Evolutionary conservation across 2,888 invertebrate genomes (phyloP), one percentile per base, ranked within the genome.

Genomic region (Junonia oenone): DNA sequence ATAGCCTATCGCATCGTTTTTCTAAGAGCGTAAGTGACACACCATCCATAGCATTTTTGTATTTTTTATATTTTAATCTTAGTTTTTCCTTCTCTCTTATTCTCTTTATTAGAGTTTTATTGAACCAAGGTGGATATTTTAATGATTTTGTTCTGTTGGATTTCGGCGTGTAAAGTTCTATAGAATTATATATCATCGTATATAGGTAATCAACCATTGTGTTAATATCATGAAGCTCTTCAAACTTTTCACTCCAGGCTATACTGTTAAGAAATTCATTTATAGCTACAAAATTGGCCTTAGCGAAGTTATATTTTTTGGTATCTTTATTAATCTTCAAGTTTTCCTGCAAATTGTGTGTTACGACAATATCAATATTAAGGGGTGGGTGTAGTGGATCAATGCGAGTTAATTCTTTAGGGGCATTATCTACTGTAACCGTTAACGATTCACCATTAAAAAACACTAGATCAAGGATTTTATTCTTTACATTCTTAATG

Each of bases 11-110:
- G 26, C 40, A 48, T 27, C n/a, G n/a, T n/a, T n/a, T n/a, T n/a
- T n/a, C n/a, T n/a, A n/a, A n/a, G n/a, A n/a, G n/a, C n/a, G n/a
- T n/a, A n/a, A 53, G 17, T 15, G 46, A 19, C 26, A 55, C 11
- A 27, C 22, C 45, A 35, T 55, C 55, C 15, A 45, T 45, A 11
- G 49, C 22, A 13, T 55, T 55, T 27, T 55, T 55, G 19, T 37
- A 48, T 48, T 43, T 54, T 54, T 35, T 13, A 14, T 35, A 35
- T 35, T 35, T 35, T 14, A 33, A 33, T 26, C 48, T 35, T 15
- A 26, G 8, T 6, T 29, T 48, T 48, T 47, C 17, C 38, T 54
- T 54, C 48, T 40, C 37, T 15, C 15, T 40, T 22, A 48, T 17
- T 9, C 40, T 19, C 43, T 29, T 19, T n/a, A 47, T 43, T 9